Percentiles rank a stretch among this genome's conserved stretches.
Conservation (phyloP, 2,797 vertebrate genomes). For the Potorous gilbertii region DNA sequence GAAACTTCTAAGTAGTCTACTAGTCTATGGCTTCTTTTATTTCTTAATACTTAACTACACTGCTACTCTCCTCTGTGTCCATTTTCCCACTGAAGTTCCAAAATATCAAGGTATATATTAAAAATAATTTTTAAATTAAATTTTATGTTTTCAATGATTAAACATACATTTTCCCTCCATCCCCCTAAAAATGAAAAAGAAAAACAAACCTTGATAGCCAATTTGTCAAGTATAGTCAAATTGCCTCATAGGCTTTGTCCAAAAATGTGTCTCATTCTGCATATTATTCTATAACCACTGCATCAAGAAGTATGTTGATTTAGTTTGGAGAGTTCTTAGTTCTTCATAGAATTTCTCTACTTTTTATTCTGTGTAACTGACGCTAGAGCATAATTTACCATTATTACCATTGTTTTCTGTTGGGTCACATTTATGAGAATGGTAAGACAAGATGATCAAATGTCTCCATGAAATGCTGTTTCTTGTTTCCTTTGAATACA, state of each 20-base stretch:
- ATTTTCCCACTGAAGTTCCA: not conserved
- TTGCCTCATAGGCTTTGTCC: not conserved
- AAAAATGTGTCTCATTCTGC: not conserved
- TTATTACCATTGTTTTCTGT: not conserved
- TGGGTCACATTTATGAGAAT: not conserved
- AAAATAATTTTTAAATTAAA: not conserved
- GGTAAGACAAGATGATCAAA: not conserved
- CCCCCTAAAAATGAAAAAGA: not conserved
- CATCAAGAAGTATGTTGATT: not conserved
- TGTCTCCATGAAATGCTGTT: not conserved
- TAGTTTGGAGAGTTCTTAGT: not conserved
- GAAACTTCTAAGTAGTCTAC: not conserved
- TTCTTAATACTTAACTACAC: not conserved
- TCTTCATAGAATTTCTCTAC: not conserved
- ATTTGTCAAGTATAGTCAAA: not conserved
- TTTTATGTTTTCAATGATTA: not conserved
- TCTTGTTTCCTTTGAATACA: not conserved
- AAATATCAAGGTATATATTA: not conserved
- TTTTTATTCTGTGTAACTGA: not conserved
- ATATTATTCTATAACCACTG: not conserved
- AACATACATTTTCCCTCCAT: not conserved
- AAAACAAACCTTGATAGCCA: not conserved
- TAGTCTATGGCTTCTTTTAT: not conserved
- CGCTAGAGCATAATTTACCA: not conserved
- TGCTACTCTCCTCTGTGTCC: not conserved